Evolutionary conservation across 2,797 vertebrate genomes (phyloP), one percentile per base, ranked within the genome.

Genomic region (Saxicola maurus): DNA sequence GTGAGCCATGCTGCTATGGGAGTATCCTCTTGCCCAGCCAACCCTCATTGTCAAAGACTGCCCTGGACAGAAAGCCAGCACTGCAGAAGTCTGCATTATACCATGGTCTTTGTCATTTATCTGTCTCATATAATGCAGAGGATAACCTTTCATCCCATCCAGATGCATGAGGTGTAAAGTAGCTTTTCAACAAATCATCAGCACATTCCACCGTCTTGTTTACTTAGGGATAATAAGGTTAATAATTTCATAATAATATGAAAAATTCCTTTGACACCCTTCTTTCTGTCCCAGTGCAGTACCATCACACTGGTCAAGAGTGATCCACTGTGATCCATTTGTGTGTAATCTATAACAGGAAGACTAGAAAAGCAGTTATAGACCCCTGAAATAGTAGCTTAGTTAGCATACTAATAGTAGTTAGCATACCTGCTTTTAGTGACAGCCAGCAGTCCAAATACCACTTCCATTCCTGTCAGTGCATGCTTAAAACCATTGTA

Each of bases 191-290:
- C 16, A 28, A 69, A 20, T 23, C 13, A 43, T 8, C 11, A 24
- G 23, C 51, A 37, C 0, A 0, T 37, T 43, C 7, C 17, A 38
- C 37, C 13, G 24, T 43, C 7, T 19, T 42, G 7, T 56, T 77
- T 43, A 3, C 19, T 37, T 64, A 24, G 37, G 19, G 13, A 37
- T 51, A 49, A 55, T 56, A 24, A 37, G 8, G 24, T 62, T 23
- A 49, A 42, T 28, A 28, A 28, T 61, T 74, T 33, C n/a, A 42
- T 28, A 17, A 24, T 42, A 24, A 13, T 43, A 51, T 21, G 7
- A 69, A 57, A 57, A 43, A 30, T 28, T 28, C 11, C 10, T 71
- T 71, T 30, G 24, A 30, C 64, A 51, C 2, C 1, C 43, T 64
- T 7, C 23, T 64, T 71, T 64, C 31, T 43, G 19, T 40, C 13